Conservation (phyloP, 64 coral and sea anemone species). For the Acropora tenuis region DNA sequence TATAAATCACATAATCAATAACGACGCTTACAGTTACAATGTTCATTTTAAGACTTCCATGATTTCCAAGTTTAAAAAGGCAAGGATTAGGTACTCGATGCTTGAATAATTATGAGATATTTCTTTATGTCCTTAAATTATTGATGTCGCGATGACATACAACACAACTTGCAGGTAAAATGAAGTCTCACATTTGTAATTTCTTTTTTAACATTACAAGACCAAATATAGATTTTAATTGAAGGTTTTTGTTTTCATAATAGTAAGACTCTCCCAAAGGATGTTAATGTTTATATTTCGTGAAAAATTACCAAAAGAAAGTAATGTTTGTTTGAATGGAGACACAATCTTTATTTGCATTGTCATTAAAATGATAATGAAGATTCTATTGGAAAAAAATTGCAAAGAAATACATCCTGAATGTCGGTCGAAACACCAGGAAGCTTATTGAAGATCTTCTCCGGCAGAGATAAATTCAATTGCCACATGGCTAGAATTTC, state of each 20-base stretch:
- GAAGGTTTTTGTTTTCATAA: neutral
- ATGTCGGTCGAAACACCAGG: neutral
- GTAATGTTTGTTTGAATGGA: neutral
- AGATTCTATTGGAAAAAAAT: neutral
- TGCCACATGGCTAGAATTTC: neutral
- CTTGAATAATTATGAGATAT: too few relatives aligned
- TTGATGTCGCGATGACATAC: too few relatives aligned
- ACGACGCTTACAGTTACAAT: too few relatives aligned
- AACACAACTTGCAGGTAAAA: too few relatives aligned
- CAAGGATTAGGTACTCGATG: too few relatives aligned
- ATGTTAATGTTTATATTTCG: constrained; percentile 22
- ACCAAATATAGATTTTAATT: neutral
- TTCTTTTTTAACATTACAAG: too few relatives aligned
- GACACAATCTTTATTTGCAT: constrained; percentile 4
- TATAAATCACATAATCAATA: too few relatives aligned
- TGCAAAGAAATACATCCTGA: neutral
- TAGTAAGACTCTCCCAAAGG: neutral
- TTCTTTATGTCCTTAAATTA: too few relatives aligned
- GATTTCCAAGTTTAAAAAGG: too few relatives aligned
- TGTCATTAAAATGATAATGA: neutral
- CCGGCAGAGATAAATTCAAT: neutral
- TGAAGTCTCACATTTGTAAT: too few relatives aligned
- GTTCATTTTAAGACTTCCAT: too few relatives aligned
- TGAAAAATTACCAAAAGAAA: neutral
- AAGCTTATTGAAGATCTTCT: neutral